These are phyloP conservation scores for Drosophila guanche DNA, from an alignment of 1,140 invertebrate species.

Conservation along the genomic window DNA sequence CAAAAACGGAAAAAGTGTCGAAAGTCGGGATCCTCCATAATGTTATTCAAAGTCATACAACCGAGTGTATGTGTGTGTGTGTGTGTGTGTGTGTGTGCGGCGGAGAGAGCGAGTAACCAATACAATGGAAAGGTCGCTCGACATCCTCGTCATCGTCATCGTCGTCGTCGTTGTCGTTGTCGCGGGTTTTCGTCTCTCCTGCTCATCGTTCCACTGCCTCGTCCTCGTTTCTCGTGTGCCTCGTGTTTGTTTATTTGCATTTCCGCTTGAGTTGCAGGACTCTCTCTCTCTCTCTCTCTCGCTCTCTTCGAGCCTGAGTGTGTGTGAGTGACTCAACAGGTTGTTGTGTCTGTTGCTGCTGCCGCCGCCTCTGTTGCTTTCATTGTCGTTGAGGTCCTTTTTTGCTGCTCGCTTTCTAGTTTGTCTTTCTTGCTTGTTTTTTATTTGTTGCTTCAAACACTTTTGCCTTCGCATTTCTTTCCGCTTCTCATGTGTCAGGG, in stretches of 20 bases:
- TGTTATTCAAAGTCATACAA: slow-evolving; percentile 72
- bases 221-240: slow-evolving; percentile 44
- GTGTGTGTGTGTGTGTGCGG: slow-evolving; percentile 25
- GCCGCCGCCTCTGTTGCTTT: slow-evolving; percentile 26
- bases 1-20: slow-evolving; percentile 54
- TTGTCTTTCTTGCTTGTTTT: slow-evolving; percentile 61
- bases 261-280: slow-evolving; percentile 77
- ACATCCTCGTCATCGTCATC: slow-evolving; percentile 40
- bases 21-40: slow-evolving; percentile 75
- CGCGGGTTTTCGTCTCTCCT: slow-evolving; percentile 53
- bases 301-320: slow-evolving; percentile 11
- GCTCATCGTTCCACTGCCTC: slow-evolving; percentile 35
- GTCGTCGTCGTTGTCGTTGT: slow-evolving; percentile 50
- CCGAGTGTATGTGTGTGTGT: slow-evolving; percentile 2
- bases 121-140: slow-evolving; percentile 48
- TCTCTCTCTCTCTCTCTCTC: slow-evolving; percentile 32
- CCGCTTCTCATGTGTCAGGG: slow-evolving; percentile 25
- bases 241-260: slow-evolving; percentile 82
- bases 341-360: slow-evolving; percentile 68
- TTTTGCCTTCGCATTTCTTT: slow-evolving; percentile 71
- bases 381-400: slow-evolving; percentile 69
- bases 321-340: slow-evolving; percentile 61
- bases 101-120: slow-evolving; percentile 20
- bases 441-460: slow-evolving; percentile 71
- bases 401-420: slow-evolving; percentile 76